Evolutionary conservation across 2,888 invertebrate genomes (phyloP).

Genomic region (Cephus rjabovi): DNA sequence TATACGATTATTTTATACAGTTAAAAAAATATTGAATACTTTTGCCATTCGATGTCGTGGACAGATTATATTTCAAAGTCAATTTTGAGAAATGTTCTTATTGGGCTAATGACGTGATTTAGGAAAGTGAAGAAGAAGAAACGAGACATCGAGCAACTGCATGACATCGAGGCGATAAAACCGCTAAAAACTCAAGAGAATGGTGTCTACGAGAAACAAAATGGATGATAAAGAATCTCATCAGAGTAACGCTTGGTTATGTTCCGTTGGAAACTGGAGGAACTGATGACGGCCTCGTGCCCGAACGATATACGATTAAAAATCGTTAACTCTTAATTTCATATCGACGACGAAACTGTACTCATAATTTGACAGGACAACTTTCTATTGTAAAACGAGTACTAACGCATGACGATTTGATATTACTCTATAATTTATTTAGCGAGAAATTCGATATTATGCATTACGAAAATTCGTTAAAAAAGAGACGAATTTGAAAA

Average conservation of each 20-base stretch:
- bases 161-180: constrained; percentile 51
- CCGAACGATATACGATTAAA: neutral
- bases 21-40: neutral
- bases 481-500: neutral
- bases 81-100: neutral
- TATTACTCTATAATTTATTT: neutral
- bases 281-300: neutral
- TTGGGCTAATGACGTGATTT: neutral
- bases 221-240: constrained; percentile 43
- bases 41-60: neutral
- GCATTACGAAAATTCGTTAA: neutral
- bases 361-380: neutral
- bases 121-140: constrained; percentile 45
- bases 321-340: neutral
- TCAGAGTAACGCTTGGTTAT: neutral
- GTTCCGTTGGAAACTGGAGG: neutral
- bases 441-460: neutral
- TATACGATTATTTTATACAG: neutral
- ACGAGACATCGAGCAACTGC: constrained; percentile 46
- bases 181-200: constrained; percentile 54
- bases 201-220: constrained; percentile 57
- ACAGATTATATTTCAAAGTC: neutral
- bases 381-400: neutral
- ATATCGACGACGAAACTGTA: neutral
- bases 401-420: neutral